These are phyloP conservation scores for Triops longicaudatus DNA, from an alignment of 1,140 invertebrate species.

Conservation along the genomic window DNA sequence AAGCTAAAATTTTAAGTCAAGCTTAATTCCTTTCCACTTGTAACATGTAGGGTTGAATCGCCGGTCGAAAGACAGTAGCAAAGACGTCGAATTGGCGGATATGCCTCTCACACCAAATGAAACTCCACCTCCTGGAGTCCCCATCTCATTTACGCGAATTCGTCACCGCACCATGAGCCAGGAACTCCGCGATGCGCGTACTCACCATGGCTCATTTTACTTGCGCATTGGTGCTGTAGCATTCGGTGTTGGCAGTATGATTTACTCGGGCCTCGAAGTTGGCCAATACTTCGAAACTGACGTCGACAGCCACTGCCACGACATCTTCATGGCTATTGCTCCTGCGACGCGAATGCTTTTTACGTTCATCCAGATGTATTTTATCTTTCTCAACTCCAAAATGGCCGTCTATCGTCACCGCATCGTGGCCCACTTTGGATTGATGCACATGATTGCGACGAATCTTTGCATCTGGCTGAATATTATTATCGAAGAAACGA, in stretches of 20 bases:
- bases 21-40: no score
- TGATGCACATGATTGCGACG: slow-evolving; percentile 51
- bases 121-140: not conserved
- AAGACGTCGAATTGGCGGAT: not conserved
- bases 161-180: slow-evolving; percentile 20
- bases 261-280: slow-evolving; percentile 57
- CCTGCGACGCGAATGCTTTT: slow-evolving; percentile 50
- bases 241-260: slow-evolving; percentile 58
- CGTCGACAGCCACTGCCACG: slow-evolving; percentile 46
- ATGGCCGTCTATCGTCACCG: slow-evolving; percentile 82
- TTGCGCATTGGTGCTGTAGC: slow-evolving; percentile 45
- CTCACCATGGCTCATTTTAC: slow-evolving; percentile 42
- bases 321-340: slow-evolving; percentile 48
- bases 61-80: not conserved
- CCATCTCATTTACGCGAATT: not conserved
- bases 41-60: not conserved
- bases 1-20: no score
- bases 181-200: not conserved
- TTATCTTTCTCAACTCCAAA: slow-evolving; percentile 60
- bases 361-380: slow-evolving; percentile 55
- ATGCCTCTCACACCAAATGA: not conserved
- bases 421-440: slow-evolving; percentile 56
- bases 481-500: slow-evolving; percentile 54
- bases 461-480: slow-evolving; percentile 57
- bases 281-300: slow-evolving; percentile 52